Base-by-base conservation (phyloP, 2,113 vertebrate species). In the Miniopterus natalensis region DNA sequence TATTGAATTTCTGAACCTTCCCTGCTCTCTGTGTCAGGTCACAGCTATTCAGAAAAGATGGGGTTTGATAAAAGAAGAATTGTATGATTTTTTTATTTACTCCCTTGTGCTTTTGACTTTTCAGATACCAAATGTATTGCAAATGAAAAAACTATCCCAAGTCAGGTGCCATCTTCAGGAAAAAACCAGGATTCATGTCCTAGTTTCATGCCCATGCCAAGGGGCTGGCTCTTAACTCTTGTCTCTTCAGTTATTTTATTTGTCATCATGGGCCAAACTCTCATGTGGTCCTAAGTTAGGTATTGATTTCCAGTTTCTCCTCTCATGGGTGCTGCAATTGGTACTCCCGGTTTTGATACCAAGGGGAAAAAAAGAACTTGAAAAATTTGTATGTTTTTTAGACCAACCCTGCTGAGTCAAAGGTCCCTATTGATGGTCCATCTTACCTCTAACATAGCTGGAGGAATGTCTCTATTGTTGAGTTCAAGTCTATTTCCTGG, bases 351-450 rank as follows among this genome's bases (percentile, higher is more conserved):
- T 83, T 74, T 93, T 86, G 40, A 86, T 59, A 74, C 29, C 55
- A 94, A 63, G 36, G 17, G 17, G 3, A 2, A 29, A 51, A 51
- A 47, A 40, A 13, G 12, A 12, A 5, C 18, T 5, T 68, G 45
- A 84, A 45, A 77, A 66, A 45, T 83, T 17, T 74, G 42, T 63
- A 63, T 78, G 23, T 84, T 92, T 90, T 49, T 18, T 92, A 94
- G 49, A 74, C 25, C 18, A 81, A 59, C 8, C 10, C 23, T 53
- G 2, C 57, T 40, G 7, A 71, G 21, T 86, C 10, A 73, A 92
- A 47, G 23, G 8, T 49, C 18, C 45, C 29, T 20, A 31, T 0
- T 73, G n/a, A 61, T 55, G 25, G 20, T 51, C 61, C 5, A 27
- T 40, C 21, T 66, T 31, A 80, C 5, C 27, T 7, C 12, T 53